Evolutionary conservation across 2,797 vertebrate species (phyloP), one percentile per base, ranked within the genome.

Genomic region (Apogon talboti): DNA sequence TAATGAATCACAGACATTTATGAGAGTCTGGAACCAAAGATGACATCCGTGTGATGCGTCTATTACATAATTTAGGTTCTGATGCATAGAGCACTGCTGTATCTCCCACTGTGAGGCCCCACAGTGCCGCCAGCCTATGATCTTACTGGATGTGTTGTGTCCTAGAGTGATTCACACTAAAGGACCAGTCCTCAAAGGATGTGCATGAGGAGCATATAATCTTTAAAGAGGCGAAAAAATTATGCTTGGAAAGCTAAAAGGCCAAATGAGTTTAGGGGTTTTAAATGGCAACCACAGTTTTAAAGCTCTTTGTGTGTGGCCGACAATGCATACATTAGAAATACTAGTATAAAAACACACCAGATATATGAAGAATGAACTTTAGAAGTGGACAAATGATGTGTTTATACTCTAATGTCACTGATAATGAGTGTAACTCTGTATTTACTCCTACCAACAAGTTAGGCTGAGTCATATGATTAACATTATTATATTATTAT

Each of bases 281-380:
- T 88, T 83, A 78, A 52, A 81, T 68, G 47, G 58, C 64, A 63
- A 73, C 61, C 86, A 60, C 64, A 79, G 60, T 75, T 90, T 84
- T 77, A 70, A 74, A 63, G 65, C 78, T 70, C 76, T 68, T 67
- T 75, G 55, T 78, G 45, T 60, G 63, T 69, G 73, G 52, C 71
- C 77, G 55, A 74, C 75, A 87, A 82, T 84, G 66, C 72, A 67
- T 35, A 10, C 71, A 83, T 65, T 86, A 74, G 89, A 88, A 85
- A 90, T 79, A 74, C 82, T 33, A 50, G 78, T 66, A 74, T 90
- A 77, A 91, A 92, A 84, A 59, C 47, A 65, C 66, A 62, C 42
- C 46, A 74, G 55, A 46, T 76, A 71, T 77, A 79, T 74, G 41
- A 78, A 82, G 73, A 82, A 78, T 84, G 79, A 85, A 46, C 50